Percentiles rank a stretch among this genome's conserved stretches.
These are phyloP conservation scores for Gnatocerus cornutus DNA, from an alignment of 2,888 invertebrate species.

Conservation along the genomic window DNA sequence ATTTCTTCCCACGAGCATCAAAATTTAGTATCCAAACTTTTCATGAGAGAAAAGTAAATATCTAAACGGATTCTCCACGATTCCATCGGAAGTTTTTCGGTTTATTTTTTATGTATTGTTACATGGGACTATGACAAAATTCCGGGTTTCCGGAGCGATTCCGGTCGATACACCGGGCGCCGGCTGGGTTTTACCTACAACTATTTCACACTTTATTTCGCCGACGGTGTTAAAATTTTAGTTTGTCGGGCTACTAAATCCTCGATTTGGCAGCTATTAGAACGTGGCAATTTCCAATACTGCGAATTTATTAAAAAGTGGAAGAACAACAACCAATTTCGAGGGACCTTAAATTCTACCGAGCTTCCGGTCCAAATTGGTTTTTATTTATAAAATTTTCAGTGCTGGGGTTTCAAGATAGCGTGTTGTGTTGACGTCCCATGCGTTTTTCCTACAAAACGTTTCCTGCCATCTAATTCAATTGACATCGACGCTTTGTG, in stretches of 20 bases:
- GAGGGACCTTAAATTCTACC: too few species aligned
- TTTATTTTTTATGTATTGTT: slow-evolving; percentile 39
- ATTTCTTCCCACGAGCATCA: slow-evolving; percentile 18
- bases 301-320: slow-evolving; percentile 2
- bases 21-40: slow-evolving; percentile 31
- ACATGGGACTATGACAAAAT: slow-evolving; percentile 42
- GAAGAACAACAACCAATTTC: too few species aligned
- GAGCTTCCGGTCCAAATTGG: neutral
- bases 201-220: slow-evolving; percentile 45
- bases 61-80: slow-evolving; percentile 23
- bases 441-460: slow-evolving; percentile 6
- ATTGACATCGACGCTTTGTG: slow-evolving; percentile 24
- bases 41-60: slow-evolving; percentile 20
- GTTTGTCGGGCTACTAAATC: slow-evolving; percentile 8
- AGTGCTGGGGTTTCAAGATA: neutral
- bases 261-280: slow-evolving; percentile 8
- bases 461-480: slow-evolving; percentile 27
- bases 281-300: slow-evolving; percentile 3
- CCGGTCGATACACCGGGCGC: slow-evolving; percentile 52
- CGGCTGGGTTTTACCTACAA: slow-evolving; percentile 45
- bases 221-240: slow-evolving; percentile 24
- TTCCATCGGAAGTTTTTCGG: slow-evolving; percentile 31
- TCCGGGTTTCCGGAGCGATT: slow-evolving; percentile 47
- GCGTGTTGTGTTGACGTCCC: neutral
- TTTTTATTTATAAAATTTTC: neutral